phyloP scores from a whole-genome alignment of 2,113 vertebrate species.

The Hyperoodon ampullatus region DNA sequence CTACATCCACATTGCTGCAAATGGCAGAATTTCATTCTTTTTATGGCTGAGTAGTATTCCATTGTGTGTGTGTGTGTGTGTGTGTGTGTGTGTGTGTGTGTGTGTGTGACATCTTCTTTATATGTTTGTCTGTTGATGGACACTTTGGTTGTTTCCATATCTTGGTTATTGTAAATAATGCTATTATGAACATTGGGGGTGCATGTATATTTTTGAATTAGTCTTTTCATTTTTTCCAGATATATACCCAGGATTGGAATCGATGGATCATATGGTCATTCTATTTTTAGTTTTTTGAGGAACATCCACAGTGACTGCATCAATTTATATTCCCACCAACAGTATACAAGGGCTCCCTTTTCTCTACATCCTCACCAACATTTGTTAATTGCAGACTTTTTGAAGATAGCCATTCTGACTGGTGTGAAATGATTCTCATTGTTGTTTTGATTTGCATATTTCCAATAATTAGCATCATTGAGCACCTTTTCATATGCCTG shows the following conservation, averaged over 20 bases:
- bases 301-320: background rate
- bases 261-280: background rate
- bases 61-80: too few relatives aligned
- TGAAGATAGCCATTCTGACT: background rate
- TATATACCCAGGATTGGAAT: background rate
- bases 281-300: background rate
- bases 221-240: background rate
- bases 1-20: background rate
- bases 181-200: background rate
- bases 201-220: background rate
- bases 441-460: background rate
- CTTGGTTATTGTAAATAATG: background rate
- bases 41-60: background rate
- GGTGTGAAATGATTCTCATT: background rate
- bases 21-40: background rate
- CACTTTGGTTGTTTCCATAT: background rate
- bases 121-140: background rate
- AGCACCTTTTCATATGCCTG: background rate
- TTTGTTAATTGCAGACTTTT: background rate
- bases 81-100: too few relatives aligned
- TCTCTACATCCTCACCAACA: background rate
- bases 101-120: background rate
- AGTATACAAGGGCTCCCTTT: background rate
- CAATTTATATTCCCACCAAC: background rate
- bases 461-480: background rate